Evolutionary conservation across 2,797 vertebrate genomes (phyloP), one percentile per base, ranked within the genome.

Genomic region (Anableps anableps): DNA sequence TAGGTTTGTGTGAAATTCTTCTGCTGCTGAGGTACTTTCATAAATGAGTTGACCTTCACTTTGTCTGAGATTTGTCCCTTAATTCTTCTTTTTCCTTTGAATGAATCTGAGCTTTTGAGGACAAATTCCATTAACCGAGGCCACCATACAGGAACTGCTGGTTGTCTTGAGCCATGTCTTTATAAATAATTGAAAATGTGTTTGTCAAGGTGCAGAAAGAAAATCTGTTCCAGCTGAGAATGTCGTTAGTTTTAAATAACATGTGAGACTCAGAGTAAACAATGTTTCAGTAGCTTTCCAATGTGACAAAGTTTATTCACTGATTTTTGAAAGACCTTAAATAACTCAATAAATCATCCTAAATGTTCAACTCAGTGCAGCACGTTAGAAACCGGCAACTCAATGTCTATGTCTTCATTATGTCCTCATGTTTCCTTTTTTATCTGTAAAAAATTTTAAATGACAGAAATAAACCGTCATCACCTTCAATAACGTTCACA

Each of bases 141-240:
- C 48, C 43, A 23, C 47, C 29, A 51, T 50, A 5, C 8, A 6
- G 47, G 10, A 23, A 2, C 47, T 73, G 72, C 72, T 73, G 72
- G 47, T 73, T 26, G 48, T 34, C 8, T 21, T 73, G 16, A 73
- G 71, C 14, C 16, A 19, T 10, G 9, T 13, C 47, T 51, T 36
- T 5, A 36, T 4, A 51, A 73, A 51, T 73, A 36, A 23, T 26
- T 70, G 66, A 16, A 14, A 26, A 70, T 70, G 53, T 58, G 66
- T 70, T 73, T 73, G 31, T 73, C 29, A 26, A 34, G 72, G 72
- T 51, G 47, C 72, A 51, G 34, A 13, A 51, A 73, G 47, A 36
- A 73, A 51, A 73, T 43, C 11, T 43, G 38, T 13, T n/a, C 10
- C 66, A 43, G 23, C 23, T 43, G 38, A 70, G 0, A 10, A n/a